Conservation (phyloP, 2,888 invertebrate genomes). For the Sinopyrophorus schimmeli region DNA sequence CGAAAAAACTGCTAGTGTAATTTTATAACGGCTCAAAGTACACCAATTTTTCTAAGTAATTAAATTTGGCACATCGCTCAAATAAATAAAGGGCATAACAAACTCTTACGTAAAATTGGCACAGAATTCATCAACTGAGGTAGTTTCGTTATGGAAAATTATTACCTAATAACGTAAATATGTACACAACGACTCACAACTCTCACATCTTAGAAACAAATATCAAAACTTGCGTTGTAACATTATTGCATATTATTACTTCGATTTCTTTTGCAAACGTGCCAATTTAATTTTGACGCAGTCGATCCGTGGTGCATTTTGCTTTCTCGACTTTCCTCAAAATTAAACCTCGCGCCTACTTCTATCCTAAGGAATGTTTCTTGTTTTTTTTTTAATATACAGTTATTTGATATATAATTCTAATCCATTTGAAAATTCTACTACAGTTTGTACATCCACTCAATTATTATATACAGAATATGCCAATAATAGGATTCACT, state of each 20-base stretch:
- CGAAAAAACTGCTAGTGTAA: constrained; percentile 17
- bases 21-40: constrained; percentile 21
- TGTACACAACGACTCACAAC: constrained; percentile 50
- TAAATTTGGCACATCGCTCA: constrained; percentile 34
- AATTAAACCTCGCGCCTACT: constrained; percentile 26
- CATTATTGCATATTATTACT: constrained; percentile 50
- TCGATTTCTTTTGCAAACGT: constrained; percentile 29
- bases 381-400: constrained; percentile 37
- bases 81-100: constrained; percentile 26
- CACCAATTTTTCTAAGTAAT: constrained; percentile 24
- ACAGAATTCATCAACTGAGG: constrained; percentile 51
- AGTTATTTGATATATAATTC: constrained; percentile 43
- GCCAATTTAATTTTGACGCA: constrained; percentile 25
- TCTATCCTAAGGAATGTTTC: constrained; percentile 34
- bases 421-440: constrained; percentile 33
- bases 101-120: constrained; percentile 34
- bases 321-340: constrained; percentile 18
- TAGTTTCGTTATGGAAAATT: constrained; percentile 54
- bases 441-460: constrained; percentile 54
- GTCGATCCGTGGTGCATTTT: not conserved
- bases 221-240: constrained; percentile 55
- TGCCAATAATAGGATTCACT: constrained; percentile 9
- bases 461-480: constrained; percentile 41
- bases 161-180: constrained; percentile 50
- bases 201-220: constrained; percentile 48